phyloP scores from a whole-genome alignment of 1,140 invertebrate species.

The Telenomus remus region DNA sequence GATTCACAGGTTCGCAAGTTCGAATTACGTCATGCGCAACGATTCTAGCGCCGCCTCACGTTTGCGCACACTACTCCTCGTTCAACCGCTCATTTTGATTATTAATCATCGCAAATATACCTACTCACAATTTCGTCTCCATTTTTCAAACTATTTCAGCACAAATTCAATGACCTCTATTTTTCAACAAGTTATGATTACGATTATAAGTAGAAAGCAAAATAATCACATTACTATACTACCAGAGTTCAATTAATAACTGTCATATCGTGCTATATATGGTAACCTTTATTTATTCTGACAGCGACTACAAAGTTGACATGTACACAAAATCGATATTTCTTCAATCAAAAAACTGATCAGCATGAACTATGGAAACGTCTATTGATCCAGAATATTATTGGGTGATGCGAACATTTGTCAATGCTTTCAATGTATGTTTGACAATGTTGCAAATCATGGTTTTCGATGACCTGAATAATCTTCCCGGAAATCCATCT shows the following conservation, averaged over 20 bases:
- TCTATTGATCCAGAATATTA: slow-evolving; percentile 63
- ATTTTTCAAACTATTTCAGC: too few species aligned
- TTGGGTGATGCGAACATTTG: slow-evolving; percentile 64
- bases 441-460: slow-evolving; percentile 65
- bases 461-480: slow-evolving; percentile 58
- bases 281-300: too few species aligned
- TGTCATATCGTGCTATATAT: neutral
- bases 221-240: too few species aligned
- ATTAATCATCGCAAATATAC: too few species aligned
- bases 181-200: too few species aligned
- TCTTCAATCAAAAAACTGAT: slow-evolving; percentile 9
- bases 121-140: too few species aligned
- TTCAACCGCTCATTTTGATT: too few species aligned
- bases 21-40: slow-evolving; percentile 63
- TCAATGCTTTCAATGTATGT: slow-evolving; percentile 65
- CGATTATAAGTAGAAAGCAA: too few species aligned
- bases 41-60: slow-evolving; percentile 31
- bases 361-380: slow-evolving; percentile 5
- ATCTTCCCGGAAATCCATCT: slow-evolving; percentile 42
- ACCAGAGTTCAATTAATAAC: neutral
- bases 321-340: too few species aligned
- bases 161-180: too few species aligned
- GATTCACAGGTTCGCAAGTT: slow-evolving; percentile 42
- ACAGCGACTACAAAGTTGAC: too few species aligned
- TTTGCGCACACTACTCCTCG: neutral